Evolutionary conservation across 2,888 invertebrate genomes (phyloP), one percentile per base, ranked within the genome.

Genomic region (Trypoxylon attenuatum): DNA sequence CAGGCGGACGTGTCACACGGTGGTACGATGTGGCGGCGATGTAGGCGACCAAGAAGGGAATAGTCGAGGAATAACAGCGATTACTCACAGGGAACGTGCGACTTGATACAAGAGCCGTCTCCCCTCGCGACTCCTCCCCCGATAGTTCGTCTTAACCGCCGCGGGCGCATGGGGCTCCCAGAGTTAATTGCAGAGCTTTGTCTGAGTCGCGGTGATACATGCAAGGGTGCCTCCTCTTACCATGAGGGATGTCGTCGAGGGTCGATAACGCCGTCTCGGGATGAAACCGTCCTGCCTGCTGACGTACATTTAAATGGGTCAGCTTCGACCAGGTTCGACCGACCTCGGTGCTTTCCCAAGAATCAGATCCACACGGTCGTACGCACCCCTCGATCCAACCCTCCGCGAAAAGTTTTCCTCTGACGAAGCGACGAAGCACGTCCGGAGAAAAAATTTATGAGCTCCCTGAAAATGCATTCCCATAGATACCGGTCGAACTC

Each of bases 161-260:
- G 76, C 76, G 72, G 74, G 76, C 76, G 74, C 76, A 62, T 60
- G 63, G 69, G 70, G 61, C 56, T 67, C 55, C 63, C 63, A 62
- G 71, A 73, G 72, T 82, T 81, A 80, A 81, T 82, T 79, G 76
- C 79, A 62, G 66, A 73, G 77, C 78, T 81, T 82, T 80, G 79
- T 80, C 78, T 67, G 74, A 76, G 78, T 76, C 74, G 62, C 63
- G 67, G 75, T 78, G 76, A 81, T 80, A 78, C 78, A 81, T 81
- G 75, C 76, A 74, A 69, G 72, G 73, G 73, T 70, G 68, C 67
- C 73, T 68, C 57, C 67, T 53, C 66, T 63, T 50, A 43, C 68
- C 69, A 55, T 70, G 64, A 66, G 63, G 71, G 70, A 71, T 69
- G 68, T 73, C 70, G 60, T 58, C 59, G 33, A 57, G 65, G 76